Evolutionary conservation across 64 coral and sea anemone species (phyloP).

Genomic region (Stylophora pistillata): DNA sequence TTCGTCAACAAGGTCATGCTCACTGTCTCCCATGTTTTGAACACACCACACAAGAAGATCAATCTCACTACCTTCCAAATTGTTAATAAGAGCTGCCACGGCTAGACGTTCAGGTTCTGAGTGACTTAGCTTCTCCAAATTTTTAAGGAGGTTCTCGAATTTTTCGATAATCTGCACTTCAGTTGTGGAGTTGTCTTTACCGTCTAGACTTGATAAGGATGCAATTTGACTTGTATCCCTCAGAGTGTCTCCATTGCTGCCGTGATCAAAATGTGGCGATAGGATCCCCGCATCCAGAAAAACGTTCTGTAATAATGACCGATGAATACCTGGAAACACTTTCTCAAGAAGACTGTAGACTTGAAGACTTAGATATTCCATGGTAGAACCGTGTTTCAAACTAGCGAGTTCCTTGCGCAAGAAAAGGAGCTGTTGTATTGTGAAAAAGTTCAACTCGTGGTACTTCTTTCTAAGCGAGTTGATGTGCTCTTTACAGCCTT

Average conservation of each 20-base stretch:
- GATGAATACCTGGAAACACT: slow-evolving; percentile 41
- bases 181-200: not conserved
- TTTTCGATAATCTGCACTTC: slow-evolving; percentile 4
- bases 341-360: slow-evolving; percentile 68
- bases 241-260: not conserved
- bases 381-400: not conserved
- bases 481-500: slow-evolving; percentile 41
- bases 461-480: slow-evolving; percentile 46
- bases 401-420: slow-evolving; percentile 64
- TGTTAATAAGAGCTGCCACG: slow-evolving; percentile 22
- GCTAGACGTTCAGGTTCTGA: slow-evolving; percentile 38
- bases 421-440: slow-evolving; percentile 62
- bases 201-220: not conserved
- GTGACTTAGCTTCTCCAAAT: not conserved
- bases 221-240: not conserved
- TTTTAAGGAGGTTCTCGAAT: not conserved
- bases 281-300: slow-evolving; percentile 16
- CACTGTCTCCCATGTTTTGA: slow-evolving; percentile 20
- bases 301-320: not conserved
- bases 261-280: not conserved
- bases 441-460: slow-evolving; percentile 70
- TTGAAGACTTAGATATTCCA: slow-evolving; percentile 5
- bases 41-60: slow-evolving; percentile 50
- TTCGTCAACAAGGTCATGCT: slow-evolving; percentile 15
- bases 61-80: slow-evolving; percentile 8